A percentile compares a stretch with the other conserved stretches of the same genome.
These are phyloP conservation scores for Pangasius djambal DNA, from an alignment of 2,797 vertebrate species.

Conservation along the genomic window DNA sequence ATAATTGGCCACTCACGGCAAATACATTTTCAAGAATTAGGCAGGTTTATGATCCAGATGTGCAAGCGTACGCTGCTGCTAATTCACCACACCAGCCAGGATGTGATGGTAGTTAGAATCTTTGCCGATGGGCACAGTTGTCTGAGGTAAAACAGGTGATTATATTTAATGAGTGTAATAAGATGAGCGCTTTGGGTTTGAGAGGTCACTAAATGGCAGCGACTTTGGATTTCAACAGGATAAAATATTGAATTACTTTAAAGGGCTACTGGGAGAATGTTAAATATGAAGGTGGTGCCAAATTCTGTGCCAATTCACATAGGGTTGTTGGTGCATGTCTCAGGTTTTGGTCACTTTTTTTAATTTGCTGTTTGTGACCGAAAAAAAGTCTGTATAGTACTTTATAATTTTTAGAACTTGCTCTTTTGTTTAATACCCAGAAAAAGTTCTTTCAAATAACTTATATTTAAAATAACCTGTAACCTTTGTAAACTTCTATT, in stretches of 20 bases:
- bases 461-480: too few species aligned
- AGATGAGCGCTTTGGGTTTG: conserved; percentile 32
- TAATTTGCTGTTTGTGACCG: background rate
- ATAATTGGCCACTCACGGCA: background rate
- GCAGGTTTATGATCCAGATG: conserved; percentile 32
- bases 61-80: background rate
- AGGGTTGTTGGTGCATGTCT: background rate
- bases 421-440: background rate
- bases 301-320: background rate
- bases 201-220: conserved; percentile 32
- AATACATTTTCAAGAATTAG: conserved; percentile 21
- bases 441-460: background rate
- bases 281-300: background rate
- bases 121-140: conserved; percentile 34
- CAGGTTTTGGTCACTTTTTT: background rate
- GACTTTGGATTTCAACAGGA: conserved; percentile 19
- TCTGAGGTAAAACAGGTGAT: conserved; percentile 39
- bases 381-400: background rate
- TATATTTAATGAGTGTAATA: conserved; percentile 43
- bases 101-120: background rate
- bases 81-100: background rate
- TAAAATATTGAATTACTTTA: conserved; percentile 23
- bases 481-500: too few species aligned
- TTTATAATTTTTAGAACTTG: background rate
- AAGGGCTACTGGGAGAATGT: conserved; percentile 6